These are phyloP conservation scores for Coregonus clupeaformis DNA, from an alignment of 2,113 vertebrate genomes.

Conservation along the genomic window DNA sequence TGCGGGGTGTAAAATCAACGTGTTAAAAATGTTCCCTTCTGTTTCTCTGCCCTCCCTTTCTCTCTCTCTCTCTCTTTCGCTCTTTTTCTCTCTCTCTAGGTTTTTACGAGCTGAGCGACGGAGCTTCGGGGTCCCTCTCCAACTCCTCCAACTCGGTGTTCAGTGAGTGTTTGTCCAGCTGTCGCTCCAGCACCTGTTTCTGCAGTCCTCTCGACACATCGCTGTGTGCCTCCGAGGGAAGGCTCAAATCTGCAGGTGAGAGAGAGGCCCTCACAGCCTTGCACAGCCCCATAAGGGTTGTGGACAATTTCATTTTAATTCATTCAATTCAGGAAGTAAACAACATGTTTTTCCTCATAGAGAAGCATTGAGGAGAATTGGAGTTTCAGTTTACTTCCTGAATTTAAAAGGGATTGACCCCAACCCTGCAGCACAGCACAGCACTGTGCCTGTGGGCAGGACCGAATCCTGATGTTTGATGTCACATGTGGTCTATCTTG, in stretches of 20 bases:
- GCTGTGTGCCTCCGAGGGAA: conserved; percentile 81
- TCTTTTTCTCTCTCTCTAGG: conserved; percentile 68
- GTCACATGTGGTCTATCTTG: conserved; percentile 4
- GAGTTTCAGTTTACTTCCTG: too few species aligned
- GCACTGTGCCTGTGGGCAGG: neutral
- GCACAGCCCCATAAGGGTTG: neutral
- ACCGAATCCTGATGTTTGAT: neutral
- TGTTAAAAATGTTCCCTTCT: conserved; percentile 23
- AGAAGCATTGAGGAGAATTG: too few species aligned
- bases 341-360: too few species aligned
- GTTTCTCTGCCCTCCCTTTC: conserved; percentile 4
- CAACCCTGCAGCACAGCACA: too few species aligned
- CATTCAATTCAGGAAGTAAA: too few species aligned
- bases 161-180: conserved; percentile 94
- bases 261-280: conserved; percentile 8
- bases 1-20: conserved; percentile 23
- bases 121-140: conserved; percentile 88
- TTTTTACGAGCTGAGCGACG: conserved; percentile 95
- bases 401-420: too few species aligned
- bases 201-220: conserved; percentile 86
- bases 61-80: conserved; percentile 5
- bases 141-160: conserved; percentile 98
- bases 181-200: conserved; percentile 89
- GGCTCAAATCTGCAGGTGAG: conserved; percentile 87
- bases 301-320: too few species aligned